Base-by-base conservation (phyloP, 2,797 vertebrate species). In the Cirrhinus molitorella region DNA sequence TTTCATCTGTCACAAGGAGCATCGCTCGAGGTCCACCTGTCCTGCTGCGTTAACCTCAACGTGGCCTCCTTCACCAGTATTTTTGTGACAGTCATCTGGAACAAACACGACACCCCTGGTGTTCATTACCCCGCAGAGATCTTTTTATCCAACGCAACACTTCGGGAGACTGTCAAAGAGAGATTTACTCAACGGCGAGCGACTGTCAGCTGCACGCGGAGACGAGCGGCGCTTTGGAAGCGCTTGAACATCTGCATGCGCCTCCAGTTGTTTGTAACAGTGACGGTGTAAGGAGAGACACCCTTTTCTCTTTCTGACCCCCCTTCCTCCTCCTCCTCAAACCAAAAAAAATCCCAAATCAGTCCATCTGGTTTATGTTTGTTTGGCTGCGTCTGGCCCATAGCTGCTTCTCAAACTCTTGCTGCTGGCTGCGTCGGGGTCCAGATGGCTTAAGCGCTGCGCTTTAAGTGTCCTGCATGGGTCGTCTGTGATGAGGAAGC, bases 321-420 rank as follows among this genome's bases (percentile, higher is more conserved):
- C 73, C 4, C 21, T 65, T 91, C 90, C 90, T 85, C 91, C 89
- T 90, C n/a, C n/a, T n/a, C n/a, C n/a, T n/a, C n/a, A n/a, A n/a
- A n/a, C n/a, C 90, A 89, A 91, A 40, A 91, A 40, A 40, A 40
- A 79, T 85, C 85, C 81, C 87, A 87, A 90, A 81, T 90, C 84
- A 84, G 79, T 89, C 88, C 93, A 93, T 94, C 92, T 94, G 92
- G 90, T 92, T 91, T 88, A 86, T 5, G 73, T 94, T 93, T 94
- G 87, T 88, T 93, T 90, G 86, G 88, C 86, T 80, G 88, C 72
- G 88, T 91, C 79, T 86, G 86, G 85, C 78, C 88, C 72, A 85
- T 86, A 84, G 83, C 57, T 31, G 77, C 76, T 88, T 72, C 73
- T 88, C 83, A 63, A 85, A 75, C 70, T 78, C n/a, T 68, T 57